phyloP scores from a whole-genome alignment of 2,888 invertebrate species.

The Luperina testacea region DNA sequence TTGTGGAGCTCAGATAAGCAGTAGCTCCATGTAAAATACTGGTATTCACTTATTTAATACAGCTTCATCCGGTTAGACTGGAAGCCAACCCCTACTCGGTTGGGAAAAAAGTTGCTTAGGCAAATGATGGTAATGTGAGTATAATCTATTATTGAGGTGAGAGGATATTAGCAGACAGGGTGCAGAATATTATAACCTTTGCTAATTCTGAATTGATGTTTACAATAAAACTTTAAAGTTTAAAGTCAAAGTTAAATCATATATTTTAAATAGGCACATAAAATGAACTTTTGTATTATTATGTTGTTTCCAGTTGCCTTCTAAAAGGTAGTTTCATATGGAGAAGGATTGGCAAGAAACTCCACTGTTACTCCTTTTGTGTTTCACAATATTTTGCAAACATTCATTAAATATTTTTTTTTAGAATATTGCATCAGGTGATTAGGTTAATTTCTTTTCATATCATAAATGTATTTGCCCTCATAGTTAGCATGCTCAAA shows the following conservation, averaged over 20 bases:
- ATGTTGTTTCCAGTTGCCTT: too few relatives aligned
- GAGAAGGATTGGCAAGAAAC: too few relatives aligned
- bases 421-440: neutral
- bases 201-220: neutral
- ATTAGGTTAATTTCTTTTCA: neutral
- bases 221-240: too few relatives aligned
- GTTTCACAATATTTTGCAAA: too few relatives aligned
- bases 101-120: neutral
- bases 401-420: too few relatives aligned
- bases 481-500: neutral
- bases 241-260: too few relatives aligned
- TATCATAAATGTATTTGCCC: neutral
- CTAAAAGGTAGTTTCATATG: too few relatives aligned
- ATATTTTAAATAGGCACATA: too few relatives aligned
- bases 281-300: too few relatives aligned
- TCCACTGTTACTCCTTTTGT: too few relatives aligned
- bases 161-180: neutral
- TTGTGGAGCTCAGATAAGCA: neutral
- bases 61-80: neutral
- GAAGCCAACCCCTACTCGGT: neutral
- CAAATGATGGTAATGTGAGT: neutral
- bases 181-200: neutral
- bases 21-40: neutral
- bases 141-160: neutral
- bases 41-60: neutral